phyloP scores from a whole-genome alignment of 2,113 vertebrate species.

The Saguinus midas region DNA sequence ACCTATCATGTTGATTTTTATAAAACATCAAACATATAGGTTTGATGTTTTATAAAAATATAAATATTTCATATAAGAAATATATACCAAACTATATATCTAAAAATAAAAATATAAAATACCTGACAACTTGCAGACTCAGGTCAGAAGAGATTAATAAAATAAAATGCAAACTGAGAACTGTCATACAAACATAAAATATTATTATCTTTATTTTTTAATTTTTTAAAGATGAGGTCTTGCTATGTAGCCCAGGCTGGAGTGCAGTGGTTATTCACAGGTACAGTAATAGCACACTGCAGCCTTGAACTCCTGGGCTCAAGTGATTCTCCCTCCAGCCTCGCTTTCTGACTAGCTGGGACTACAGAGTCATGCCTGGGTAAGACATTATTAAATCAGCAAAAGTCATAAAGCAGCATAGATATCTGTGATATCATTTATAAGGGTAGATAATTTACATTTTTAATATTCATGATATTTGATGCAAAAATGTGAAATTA shows the following conservation, averaged over 20 bases:
- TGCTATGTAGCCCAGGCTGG: neutral
- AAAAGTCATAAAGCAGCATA: neutral
- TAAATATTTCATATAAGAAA: too few relatives aligned
- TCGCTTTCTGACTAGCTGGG: neutral
- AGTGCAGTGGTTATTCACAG: neutral
- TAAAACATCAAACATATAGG: neutral
- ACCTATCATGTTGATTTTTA: neutral
- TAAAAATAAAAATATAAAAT: conserved; percentile 8
- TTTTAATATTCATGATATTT: neutral
- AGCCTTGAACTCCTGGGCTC: neutral
- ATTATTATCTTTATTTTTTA: neutral
- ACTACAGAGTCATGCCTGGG: neutral
- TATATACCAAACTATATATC: neutral
- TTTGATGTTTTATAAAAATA: too few relatives aligned
- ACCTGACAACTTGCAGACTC: neutral
- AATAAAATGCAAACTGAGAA: neutral
- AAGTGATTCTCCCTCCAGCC: neutral
- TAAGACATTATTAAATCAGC: neutral
- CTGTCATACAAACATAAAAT: neutral
- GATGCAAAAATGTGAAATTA: neutral
- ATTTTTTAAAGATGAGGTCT: neutral
- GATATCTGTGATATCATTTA: neutral
- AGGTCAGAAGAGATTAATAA: neutral
- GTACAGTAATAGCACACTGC: neutral
- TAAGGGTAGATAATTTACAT: neutral